A percentile compares a stretch with the other conserved stretches of the same genome.
Conservation (phyloP, 2,797 vertebrate species). For the Dendrocincla fuliginosa region DNA sequence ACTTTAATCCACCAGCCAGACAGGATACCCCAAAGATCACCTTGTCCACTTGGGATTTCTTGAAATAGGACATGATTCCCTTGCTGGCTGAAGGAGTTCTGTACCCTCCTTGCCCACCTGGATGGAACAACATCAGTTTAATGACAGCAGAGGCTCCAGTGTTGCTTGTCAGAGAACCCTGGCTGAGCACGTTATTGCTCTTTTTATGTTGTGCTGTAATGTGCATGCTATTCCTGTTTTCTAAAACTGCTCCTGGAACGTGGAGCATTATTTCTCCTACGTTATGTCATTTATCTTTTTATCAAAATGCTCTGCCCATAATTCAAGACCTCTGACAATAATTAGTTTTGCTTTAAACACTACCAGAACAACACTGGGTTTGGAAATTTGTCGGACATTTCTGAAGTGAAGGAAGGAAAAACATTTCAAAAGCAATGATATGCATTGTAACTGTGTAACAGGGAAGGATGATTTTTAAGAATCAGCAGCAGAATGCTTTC, state of each 20-base stretch:
- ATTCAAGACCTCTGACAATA: background rate
- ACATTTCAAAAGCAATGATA: background rate
- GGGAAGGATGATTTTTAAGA: background rate
- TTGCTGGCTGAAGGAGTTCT: background rate
- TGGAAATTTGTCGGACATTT: background rate
- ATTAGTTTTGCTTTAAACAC: background rate
- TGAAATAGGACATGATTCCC: background rate
- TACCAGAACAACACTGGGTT: background rate
- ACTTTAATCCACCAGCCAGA: background rate
- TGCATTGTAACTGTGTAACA: background rate
- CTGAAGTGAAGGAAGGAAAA: background rate
- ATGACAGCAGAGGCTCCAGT: background rate
- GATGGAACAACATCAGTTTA: background rate
- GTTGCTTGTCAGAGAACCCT: background rate
- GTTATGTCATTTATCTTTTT: background rate
- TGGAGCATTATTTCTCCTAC: background rate
- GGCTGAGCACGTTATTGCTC: background rate
- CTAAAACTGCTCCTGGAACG: background rate
- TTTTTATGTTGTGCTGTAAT: background rate
- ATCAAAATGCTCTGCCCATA: background rate
- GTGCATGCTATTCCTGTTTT: background rate
- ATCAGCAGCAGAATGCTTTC: background rate
- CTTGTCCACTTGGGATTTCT: background rate
- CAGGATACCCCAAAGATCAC: background rate
- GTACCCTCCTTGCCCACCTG: background rate